These are phyloP conservation scores for Drosophila nr. fundita DNA, from an alignment of 2,888 invertebrate genomes.

Conservation along the genomic window DNA sequence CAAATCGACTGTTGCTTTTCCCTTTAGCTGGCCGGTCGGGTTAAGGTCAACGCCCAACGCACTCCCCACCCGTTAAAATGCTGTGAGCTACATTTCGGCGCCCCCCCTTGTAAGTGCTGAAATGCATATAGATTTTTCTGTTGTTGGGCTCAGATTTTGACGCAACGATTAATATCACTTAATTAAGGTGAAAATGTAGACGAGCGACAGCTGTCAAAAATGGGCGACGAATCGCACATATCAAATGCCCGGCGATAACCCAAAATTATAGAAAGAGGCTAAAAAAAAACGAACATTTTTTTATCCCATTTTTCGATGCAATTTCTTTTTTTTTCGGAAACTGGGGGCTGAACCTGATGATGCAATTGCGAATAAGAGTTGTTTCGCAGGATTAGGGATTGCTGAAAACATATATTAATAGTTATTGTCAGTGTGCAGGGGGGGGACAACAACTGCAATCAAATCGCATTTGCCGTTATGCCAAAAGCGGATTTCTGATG, in stretches of 20 bases:
- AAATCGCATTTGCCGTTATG: conserved; percentile 75
- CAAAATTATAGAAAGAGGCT: conserved; percentile 33
- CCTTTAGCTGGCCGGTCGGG: conserved; percentile 16
- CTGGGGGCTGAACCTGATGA: conserved; percentile 21
- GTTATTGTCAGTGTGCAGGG: conserved; percentile 56
- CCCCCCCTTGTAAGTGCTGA: conserved; percentile 20
- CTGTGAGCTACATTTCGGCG: not conserved
- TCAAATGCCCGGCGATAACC: conserved; percentile 63
- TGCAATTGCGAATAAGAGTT: conserved; percentile 72
- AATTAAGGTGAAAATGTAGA: conserved; percentile 79
- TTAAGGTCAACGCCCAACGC: conserved; percentile 33
- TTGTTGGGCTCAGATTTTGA: conserved; percentile 22
- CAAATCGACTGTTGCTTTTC: conserved; percentile 61
- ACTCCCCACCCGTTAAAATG: conserved; percentile 2
- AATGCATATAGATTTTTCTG: conserved; percentile 24
- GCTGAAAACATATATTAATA: conserved; percentile 79
- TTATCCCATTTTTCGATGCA: conserved; percentile 36
- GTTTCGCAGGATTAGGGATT: conserved; percentile 63
- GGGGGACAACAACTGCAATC: conserved; percentile 57
- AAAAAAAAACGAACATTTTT: conserved; percentile 48
- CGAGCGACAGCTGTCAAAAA: conserved; percentile 76
- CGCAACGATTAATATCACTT: conserved; percentile 76
- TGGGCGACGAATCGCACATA: conserved; percentile 50
- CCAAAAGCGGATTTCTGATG: conserved; percentile 81
- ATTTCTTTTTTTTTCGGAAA: conserved; percentile 33